phyloP scores from a whole-genome alignment of 2,888 invertebrate genomes.

The Galerucella pusilla region DNA sequence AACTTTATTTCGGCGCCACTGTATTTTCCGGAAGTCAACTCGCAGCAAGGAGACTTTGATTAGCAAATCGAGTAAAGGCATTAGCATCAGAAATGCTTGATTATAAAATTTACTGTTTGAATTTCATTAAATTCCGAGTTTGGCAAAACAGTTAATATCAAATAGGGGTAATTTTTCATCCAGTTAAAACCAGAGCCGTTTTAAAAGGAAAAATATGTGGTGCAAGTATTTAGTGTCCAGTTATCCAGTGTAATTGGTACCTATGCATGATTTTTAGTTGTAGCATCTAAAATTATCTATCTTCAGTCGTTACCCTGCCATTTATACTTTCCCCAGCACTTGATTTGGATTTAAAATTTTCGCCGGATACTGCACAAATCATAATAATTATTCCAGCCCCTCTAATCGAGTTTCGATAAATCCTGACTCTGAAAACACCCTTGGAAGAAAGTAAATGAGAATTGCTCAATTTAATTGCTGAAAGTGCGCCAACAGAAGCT shows the following conservation, averaged over 20 bases:
- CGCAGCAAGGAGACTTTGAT: constrained; percentile 15
- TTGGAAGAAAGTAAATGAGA: background rate
- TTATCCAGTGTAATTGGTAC: too few relatives aligned
- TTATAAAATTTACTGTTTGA: constrained; percentile 36
- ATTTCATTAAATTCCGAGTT: constrained; percentile 30
- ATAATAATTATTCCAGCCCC: too few relatives aligned
- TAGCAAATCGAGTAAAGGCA: constrained; percentile 31
- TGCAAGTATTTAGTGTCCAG: too few relatives aligned
- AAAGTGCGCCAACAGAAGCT: constrained; percentile 8
- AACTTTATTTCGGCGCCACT: constrained; percentile 8
- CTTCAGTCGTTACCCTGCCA: too few relatives aligned
- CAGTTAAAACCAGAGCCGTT: background rate
- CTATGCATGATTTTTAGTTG: too few relatives aligned
- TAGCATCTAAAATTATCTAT: too few relatives aligned
- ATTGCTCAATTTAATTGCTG: background rate
- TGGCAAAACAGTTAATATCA: constrained; percentile 29
- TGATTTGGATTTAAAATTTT: too few relatives aligned
- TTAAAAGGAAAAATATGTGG: background rate
- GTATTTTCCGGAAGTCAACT: constrained; percentile 15
- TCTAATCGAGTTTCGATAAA: too few relatives aligned
- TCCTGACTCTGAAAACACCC: background rate
- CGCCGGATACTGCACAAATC: too few relatives aligned
- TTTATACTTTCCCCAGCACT: too few relatives aligned
- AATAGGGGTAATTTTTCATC: constrained; percentile 24
- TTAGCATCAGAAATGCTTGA: constrained; percentile 33